phyloP scores from a whole-genome alignment of 2,797 vertebrate species.

The Nothura maculosa region DNA sequence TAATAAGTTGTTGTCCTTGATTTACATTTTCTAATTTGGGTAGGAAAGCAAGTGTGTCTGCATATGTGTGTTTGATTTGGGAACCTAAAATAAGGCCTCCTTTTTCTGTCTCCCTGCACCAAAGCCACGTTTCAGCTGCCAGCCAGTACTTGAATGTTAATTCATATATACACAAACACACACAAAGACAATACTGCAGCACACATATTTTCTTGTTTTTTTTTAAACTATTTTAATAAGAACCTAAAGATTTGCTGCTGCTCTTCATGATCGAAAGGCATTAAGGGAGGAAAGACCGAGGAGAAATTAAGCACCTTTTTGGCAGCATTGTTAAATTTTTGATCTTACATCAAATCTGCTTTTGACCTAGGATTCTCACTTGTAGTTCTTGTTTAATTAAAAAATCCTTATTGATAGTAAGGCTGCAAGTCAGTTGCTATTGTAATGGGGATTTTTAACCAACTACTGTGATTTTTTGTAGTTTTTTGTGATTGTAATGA shows the following conservation, averaged over 20 bases:
- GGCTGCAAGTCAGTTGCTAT: conserved; percentile 63
- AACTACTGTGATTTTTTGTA: neutral
- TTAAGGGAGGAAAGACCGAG: accelerated
- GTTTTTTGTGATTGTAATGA: neutral
- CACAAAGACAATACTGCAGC: neutral
- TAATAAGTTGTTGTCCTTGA: neutral
- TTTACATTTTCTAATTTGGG: neutral
- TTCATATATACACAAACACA: neutral
- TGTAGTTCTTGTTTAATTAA: conserved; percentile 41
- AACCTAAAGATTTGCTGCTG: neutral
- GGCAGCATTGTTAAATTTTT: accelerated
- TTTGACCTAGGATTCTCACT: conserved; percentile 26
- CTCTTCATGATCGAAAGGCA: neutral
- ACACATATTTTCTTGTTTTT: neutral
- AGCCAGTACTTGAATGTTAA: neutral
- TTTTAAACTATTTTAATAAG: neutral
- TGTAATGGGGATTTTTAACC: conserved; percentile 27
- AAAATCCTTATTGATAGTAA: conserved; percentile 39
- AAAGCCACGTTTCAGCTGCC: neutral
- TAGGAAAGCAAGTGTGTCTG: neutral
- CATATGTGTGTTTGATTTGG: neutral
- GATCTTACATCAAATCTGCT: neutral
- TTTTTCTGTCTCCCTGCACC: neutral
- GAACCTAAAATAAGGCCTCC: neutral
- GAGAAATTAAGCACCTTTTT: neutral